Conservation (phyloP, 2,113 vertebrate species). For the Alethe castanea region DNA sequence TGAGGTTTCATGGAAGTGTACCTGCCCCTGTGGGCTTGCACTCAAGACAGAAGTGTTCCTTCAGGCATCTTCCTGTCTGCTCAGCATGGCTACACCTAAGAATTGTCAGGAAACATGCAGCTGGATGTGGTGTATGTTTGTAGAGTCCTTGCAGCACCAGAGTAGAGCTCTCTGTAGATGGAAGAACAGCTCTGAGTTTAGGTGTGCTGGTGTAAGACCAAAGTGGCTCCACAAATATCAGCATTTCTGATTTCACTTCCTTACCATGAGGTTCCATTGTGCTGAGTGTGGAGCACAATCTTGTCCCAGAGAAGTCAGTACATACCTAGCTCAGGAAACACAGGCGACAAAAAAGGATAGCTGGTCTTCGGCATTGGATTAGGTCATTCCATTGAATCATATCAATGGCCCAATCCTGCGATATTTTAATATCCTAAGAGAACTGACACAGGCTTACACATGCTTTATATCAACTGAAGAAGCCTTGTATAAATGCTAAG, state of each 20-base stretch:
- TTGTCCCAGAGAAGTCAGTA: background rate
- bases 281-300: background rate
- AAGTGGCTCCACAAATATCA: background rate
- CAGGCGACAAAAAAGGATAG: background rate
- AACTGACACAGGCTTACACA: background rate
- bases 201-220: background rate
- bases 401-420: background rate
- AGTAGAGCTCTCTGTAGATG: background rate
- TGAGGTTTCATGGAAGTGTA: background rate
- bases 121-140: accelerated
- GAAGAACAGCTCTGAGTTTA: background rate
- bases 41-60: background rate
- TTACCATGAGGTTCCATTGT: accelerated
- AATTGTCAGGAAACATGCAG: background rate
- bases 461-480: background rate
- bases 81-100: background rate
- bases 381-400: background rate
- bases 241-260: background rate
- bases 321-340: accelerated
- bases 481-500: background rate
- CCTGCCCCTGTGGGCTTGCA: accelerated
- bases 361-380: background rate
- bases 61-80: background rate
- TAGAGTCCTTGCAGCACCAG: background rate
- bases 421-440: background rate